Evolutionary conservation across 2,113 vertebrate species (phyloP), one percentile per base, ranked within the genome.

Genomic region (Embiotoca jacksoni): DNA sequence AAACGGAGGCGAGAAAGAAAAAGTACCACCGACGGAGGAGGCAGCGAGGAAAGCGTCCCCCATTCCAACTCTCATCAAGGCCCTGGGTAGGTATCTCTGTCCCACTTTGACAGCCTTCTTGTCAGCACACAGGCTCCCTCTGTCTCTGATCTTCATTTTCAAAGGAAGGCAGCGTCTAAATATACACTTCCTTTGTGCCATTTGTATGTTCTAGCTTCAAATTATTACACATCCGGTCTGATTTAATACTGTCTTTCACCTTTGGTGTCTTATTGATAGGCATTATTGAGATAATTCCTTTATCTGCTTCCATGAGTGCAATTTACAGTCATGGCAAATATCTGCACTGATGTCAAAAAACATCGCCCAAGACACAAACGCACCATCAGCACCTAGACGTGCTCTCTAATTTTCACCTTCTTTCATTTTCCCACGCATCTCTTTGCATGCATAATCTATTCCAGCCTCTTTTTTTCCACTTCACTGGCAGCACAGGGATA

Each of bases 31-130:
- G 36, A 23, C 74, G 31, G 81, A 32, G 57, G 72, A 39, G 4
- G 15, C 49, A 37, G 39, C 1, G 16, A 84, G 77, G 71, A 88
- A 80, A 75, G 69, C 49, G 1, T 84, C 91, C 30, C 73, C 85
- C 8, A 58, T 83, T 84, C 78, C 93, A 1, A 91, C 90, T n/a
- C 93, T 94, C 76, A 89, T 95, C 84, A 86, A 90, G 81, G 80
- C 85, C 32, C 81, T 90, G 13, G 93, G 94, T 94, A 92, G 65
- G 88, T 88, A 77, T 76, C 47, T 31, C 14, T 52, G 53, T 74
- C 69, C 49, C 81, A 60, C 68, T 58, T 33, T 78, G 78, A 84
- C 71, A 69, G 59, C 44, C 66, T 80, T 72, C 67, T 36, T 83
- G 72, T 86, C 86, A 87, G 66, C 76, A 50, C 67, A 66, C 72